Percentiles rank a stretch among this genome's conserved stretches.
Evolutionary conservation across 2,888 invertebrate genomes (phyloP).

Genomic region (Coleophora deauratella): DNA sequence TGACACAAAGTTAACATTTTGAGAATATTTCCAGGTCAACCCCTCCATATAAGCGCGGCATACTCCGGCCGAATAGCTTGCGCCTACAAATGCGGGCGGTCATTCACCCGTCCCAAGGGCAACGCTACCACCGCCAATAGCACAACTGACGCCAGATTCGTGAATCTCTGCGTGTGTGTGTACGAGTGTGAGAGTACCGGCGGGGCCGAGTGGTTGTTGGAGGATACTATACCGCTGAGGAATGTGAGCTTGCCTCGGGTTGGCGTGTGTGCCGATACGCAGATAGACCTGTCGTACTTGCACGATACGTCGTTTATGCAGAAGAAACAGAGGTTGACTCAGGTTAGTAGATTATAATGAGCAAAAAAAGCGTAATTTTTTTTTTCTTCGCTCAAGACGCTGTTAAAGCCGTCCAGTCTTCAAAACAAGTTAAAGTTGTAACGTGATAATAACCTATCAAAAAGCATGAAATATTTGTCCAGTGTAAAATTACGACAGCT

Average conservation of each 20-base stretch:
- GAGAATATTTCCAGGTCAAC: slow-evolving; percentile 76
- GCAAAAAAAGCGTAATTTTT: too few relatives aligned
- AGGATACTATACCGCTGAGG: slow-evolving; percentile 95
- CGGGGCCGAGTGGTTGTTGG: slow-evolving; percentile 94
- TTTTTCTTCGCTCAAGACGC: too few relatives aligned
- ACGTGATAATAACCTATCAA: too few relatives aligned
- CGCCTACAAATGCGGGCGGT: slow-evolving; percentile 95
- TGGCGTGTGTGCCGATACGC: slow-evolving; percentile 85
- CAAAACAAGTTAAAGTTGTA: too few relatives aligned
- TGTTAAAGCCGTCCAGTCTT: too few relatives aligned
- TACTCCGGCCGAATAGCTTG: slow-evolving; percentile 98
- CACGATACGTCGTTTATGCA: slow-evolving; percentile 86
- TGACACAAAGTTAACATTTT: too few relatives aligned
- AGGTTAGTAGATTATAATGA: slow-evolving; percentile 55
- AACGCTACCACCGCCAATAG: slow-evolving; percentile 76
- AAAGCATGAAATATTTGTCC: too few relatives aligned
- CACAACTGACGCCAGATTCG: slow-evolving; percentile 80
- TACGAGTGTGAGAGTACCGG: slow-evolving; percentile 99
- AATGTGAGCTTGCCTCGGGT: slow-evolving; percentile 92
- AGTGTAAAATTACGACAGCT: too few relatives aligned
- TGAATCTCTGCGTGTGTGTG: slow-evolving; percentile 94
- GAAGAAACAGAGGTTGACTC: slow-evolving; percentile 87
- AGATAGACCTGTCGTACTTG: slow-evolving; percentile 87
- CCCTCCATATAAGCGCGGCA: slow-evolving; percentile 95
- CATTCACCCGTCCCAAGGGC: slow-evolving; percentile 90